Conservation (phyloP, 2,797 vertebrate species). For the Zalophus californianus region DNA sequence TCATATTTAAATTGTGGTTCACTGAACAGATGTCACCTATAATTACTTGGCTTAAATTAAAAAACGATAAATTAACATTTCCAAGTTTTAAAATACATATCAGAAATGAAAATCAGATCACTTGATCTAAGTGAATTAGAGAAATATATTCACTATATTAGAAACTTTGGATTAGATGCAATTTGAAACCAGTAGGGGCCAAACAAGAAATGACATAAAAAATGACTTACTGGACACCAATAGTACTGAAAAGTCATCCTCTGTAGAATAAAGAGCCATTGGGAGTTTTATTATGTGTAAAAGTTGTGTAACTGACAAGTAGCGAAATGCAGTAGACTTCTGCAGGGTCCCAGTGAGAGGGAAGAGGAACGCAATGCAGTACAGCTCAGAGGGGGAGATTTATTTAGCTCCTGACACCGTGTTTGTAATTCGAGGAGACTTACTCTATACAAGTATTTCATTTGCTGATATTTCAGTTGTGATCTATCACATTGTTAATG, state of each 20-base stretch:
- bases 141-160: neutral
- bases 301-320: conserved; percentile 66
- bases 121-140: neutral
- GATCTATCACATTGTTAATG: neutral
- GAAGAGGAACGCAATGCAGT: neutral
- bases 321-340: neutral
- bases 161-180: neutral
- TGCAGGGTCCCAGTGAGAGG: neutral
- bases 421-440: conserved; percentile 40
- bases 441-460: conserved; percentile 57
- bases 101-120: neutral
- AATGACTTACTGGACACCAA: neutral
- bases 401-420: neutral
- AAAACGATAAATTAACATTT: neutral
- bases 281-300: conserved; percentile 52
- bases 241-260: conserved; percentile 31
- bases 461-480: conserved; percentile 58
- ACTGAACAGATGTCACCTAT: neutral
- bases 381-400: neutral
- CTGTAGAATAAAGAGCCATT: conserved; percentile 41
- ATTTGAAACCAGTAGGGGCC: neutral
- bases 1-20: neutral
- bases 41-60: neutral
- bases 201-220: conserved; percentile 6
- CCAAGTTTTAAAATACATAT: conserved; percentile 11